Base-by-base conservation (phyloP, 2,113 vertebrate genomes). In the Percina caprodes region DNA sequence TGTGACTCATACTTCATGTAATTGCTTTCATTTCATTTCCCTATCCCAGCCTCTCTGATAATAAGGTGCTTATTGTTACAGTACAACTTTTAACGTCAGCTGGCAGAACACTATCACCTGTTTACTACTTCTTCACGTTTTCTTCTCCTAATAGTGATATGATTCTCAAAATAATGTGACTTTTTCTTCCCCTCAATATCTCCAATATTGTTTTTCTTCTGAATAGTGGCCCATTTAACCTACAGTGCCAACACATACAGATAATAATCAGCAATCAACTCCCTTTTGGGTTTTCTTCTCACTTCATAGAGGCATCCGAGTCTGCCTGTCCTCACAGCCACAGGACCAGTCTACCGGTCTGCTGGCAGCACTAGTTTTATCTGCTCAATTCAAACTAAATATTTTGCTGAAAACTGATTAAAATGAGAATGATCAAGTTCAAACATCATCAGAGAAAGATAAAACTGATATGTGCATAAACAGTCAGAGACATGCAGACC, bases 401-500 rank as follows among this genome's bases (percentile, higher is more conserved):
- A 12, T 35, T 10, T 33, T 35, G 10, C 21, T 19, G 18, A 39
- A 42, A 60, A 33, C 30, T 16, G 56, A 30, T 56, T 8, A 33
- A 59, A 5, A 33, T 14, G 7, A 19, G 19, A 35, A 39, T 10
- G 14, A 60, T 35, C 4, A 35, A 3, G 59, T 30, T 30, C 19
- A 35, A 39, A 21, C 10, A 42, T 42, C 39, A 42, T 42, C 39
- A 42, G 65, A 48, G 33, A 16, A 68, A 65, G 11, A 14, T 19
- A 45, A 23, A 42, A 21, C 2, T 48, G 45, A n/a, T 48, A 0
- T 59, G 69, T 72, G 65, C 24, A 55, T 13, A 75, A 42, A 67
- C 19, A 46, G 45, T 49, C 18, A 10, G 13, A 55, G 18, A 0
- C 14, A 5, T 54, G 0, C 69, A 76, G 46, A 96, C 96, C 94